Evolutionary conservation across 2,113 vertebrate genomes (phyloP), one percentile per base, ranked within the genome.

Genomic region (Pongo abelii): DNA sequence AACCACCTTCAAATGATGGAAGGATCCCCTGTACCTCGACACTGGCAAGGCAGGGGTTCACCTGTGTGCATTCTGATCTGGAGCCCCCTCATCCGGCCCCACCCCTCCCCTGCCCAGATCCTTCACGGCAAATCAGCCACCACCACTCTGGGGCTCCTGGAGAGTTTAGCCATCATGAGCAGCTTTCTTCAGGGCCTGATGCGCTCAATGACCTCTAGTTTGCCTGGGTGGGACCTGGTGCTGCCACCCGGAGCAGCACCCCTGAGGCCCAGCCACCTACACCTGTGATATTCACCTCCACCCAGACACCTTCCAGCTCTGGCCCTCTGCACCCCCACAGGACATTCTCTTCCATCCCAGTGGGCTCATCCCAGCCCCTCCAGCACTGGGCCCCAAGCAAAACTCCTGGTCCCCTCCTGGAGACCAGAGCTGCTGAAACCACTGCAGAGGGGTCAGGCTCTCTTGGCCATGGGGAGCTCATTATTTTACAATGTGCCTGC

Each of bases 401-500:
- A 52, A 2, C 25, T 14, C 38, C 14, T 1, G 1, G 4, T 22
- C 90, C 35, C 30, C 23, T 59, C 69, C 22, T 55, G 6, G 18
- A 59, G 80, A 12, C 57, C 80, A 35, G 55, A 81, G 84, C 23
- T 3, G 23, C 92, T 84, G 32, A 84, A 55, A 46, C 48, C 48
- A 18, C 43, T 11, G 46, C 35, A 18, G 81, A 86, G 79, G 81
- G 92, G 91, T 88, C 96, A 95, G 94, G 69, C 91, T 88, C n/a
- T 38, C 61, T 57, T 2, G 13, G 23, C 77, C 80, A 13, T 0
- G 6, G 93, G 67, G 77, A 96, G 70, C 81, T 97, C 92, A 75
- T 97, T 96, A 96, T 97, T 97, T 97, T 91, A 96, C 90, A 96
- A 91, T 20, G 18, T 92, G 80, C 88, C 38, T 77, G 0, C 84